phyloP scores from a whole-genome alignment of 2,888 invertebrate species.

The Omphaloscelis lunosa region DNA sequence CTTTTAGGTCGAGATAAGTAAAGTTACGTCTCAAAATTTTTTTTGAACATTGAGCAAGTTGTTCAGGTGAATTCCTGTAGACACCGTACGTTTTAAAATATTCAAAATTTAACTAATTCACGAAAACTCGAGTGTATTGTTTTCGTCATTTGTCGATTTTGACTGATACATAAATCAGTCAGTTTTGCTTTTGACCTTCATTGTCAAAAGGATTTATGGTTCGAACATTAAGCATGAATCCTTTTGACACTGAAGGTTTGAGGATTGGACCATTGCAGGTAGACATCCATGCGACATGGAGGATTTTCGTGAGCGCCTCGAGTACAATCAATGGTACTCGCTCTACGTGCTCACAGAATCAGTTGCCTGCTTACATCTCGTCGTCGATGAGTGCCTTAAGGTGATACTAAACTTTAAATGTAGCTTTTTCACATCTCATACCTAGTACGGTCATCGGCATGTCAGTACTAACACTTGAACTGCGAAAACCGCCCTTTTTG shows the following conservation, averaged over 20 bases:
- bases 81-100: not conserved
- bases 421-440: not conserved
- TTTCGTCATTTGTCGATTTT: not conserved
- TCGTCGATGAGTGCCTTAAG: constrained; percentile 92
- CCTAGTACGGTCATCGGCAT: not conserved
- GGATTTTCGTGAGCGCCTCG: constrained; percentile 85
- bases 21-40: not conserved
- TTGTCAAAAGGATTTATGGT: not conserved
- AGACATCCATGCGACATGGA: constrained; percentile 88
- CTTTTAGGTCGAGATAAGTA: not conserved
- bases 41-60: not conserved
- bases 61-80: not conserved
- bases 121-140: not conserved
- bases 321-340: constrained; percentile 91
- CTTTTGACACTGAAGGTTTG: not conserved
- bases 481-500: not conserved
- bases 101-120: not conserved
- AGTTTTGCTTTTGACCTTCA: not conserved
- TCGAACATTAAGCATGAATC: not conserved
- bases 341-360: constrained; percentile 91
- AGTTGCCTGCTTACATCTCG: constrained; percentile 90
- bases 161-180: not conserved
- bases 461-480: not conserved
- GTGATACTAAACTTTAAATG: constrained; percentile 63
- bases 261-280: constrained; percentile 70